A percentile compares a stretch with the other conserved stretches of the same genome.
These are phyloP conservation scores for Sebastes kiyomatsui DNA, from an alignment of 2,797 vertebrate genomes.

Conservation along the genomic window DNA sequence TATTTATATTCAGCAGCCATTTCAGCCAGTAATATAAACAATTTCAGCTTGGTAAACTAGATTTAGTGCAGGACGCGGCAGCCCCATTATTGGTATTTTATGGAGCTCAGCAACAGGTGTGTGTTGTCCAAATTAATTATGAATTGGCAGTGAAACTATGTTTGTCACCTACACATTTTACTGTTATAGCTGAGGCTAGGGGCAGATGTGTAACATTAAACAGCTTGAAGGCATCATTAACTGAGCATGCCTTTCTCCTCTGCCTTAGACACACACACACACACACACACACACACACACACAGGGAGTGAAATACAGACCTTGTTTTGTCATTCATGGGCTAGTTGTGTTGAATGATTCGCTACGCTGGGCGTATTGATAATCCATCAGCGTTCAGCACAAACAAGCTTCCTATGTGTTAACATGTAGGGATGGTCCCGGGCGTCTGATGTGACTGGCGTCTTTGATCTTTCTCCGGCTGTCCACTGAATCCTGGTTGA, in stretches of 20 bases:
- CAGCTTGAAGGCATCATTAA: constrained; percentile 37
- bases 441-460: neutral
- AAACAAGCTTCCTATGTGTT: constrained; percentile 7
- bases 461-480: neutral
- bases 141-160: constrained; percentile 1
- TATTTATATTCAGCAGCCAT: constrained; percentile 32
- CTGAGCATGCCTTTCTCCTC: neutral
- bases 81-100: constrained; percentile 39
- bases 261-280: neutral
- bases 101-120: constrained; percentile 32
- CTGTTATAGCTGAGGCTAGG: neutral
- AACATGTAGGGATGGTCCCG: neutral
- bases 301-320: neutral
- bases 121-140: constrained; percentile 36
- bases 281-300: neutral
- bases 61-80: constrained; percentile 5
- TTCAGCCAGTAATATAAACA: constrained; percentile 18
- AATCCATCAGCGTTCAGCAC: neutral
- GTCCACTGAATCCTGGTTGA: neutral
- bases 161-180: constrained; percentile 18
- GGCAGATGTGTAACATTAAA: constrained; percentile 20
- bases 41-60: constrained; percentile 28
- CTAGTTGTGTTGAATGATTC: constrained; percentile 6
- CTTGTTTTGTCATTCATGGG: constrained; percentile 18
- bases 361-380: neutral